Evolutionary conservation across 2,797 vertebrate species (phyloP).

Genomic region (Phalloptychus januarius): DNA sequence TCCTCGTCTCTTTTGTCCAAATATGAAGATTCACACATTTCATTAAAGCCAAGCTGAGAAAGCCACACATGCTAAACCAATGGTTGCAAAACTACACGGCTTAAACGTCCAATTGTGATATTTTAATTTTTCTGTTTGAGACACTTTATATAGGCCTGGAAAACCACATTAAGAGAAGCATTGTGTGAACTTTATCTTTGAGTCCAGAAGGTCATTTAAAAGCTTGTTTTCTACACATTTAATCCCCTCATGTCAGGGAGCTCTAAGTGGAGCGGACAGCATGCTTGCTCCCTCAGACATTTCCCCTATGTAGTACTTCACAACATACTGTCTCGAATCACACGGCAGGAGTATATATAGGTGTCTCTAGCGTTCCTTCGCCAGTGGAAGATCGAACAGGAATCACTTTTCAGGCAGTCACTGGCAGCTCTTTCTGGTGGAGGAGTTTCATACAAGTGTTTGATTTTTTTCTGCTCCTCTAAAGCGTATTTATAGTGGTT

Average conservation of each 20-base stretch:
- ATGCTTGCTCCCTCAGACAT: conserved; percentile 59
- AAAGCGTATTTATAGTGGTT: conserved; percentile 69
- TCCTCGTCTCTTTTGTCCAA: not conserved
- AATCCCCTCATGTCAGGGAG: conserved; percentile 16
- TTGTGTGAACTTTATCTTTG: not conserved
- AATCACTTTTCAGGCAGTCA: conserved; percentile 42
- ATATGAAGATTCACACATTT: conserved; percentile 8
- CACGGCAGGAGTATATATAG: conserved; percentile 62
- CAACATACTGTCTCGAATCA: conserved; percentile 55
- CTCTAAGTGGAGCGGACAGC: conserved; percentile 44
- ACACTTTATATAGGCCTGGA: conserved; percentile 11
- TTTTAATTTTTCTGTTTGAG: conserved; percentile 9
- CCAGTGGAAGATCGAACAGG: conserved; percentile 32
- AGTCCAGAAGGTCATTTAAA: conserved; percentile 23
- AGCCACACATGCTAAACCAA: conserved; percentile 14
- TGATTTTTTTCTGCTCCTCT: conserved; percentile 64
- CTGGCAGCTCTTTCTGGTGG: conserved; percentile 41
- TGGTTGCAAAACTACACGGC: conserved; percentile 21
- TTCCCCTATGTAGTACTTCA: conserved; percentile 66
- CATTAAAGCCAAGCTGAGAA: conserved; percentile 12
- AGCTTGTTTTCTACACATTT: conserved; percentile 20
- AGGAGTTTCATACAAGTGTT: conserved; percentile 64
- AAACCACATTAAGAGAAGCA: not conserved
- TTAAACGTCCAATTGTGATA: conserved; percentile 21
- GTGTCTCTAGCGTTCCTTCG: conserved; percentile 49